These are phyloP conservation scores for Amphipoea lucens DNA, from an alignment of 2,888 invertebrate genomes.

Conservation along the genomic window DNA sequence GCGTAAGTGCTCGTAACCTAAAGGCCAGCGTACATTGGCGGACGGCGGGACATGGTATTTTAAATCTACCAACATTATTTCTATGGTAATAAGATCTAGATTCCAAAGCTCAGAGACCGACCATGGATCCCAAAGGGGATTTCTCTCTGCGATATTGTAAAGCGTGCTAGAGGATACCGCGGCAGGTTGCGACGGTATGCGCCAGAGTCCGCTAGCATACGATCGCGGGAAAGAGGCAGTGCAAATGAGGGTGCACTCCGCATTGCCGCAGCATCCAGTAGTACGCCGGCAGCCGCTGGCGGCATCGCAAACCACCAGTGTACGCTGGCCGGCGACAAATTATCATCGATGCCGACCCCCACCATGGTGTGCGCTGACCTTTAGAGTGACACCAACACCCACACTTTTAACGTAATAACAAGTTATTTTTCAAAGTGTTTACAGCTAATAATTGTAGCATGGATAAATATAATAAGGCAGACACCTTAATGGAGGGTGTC, in stretches of 20 bases:
- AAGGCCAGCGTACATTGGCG: neutral
- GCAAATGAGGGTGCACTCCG: neutral
- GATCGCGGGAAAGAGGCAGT: neutral
- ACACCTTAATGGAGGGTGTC: slow-evolving; percentile 46
- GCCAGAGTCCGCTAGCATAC: neutral
- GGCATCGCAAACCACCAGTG: neutral
- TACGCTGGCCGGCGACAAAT: neutral
- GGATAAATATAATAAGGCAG: slow-evolving; percentile 50
- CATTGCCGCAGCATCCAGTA: neutral
- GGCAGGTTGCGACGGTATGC: neutral
- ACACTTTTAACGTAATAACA: slow-evolving; percentile 34
- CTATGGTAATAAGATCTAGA: neutral
- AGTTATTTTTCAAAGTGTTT: slow-evolving; percentile 46
- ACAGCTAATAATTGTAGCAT: slow-evolving; percentile 42
- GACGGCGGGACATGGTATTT: neutral
- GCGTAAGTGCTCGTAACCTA: slow-evolving; percentile 18
- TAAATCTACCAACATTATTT: neutral
- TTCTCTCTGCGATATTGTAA: neutral
- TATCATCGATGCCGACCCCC: neutral
- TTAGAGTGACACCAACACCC: slow-evolving; percentile 23
- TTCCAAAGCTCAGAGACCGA: neutral
- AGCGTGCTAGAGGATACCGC: neutral
- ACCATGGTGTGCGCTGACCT: neutral
- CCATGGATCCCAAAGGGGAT: neutral
- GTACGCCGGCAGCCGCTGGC: neutral